Conservation (phyloP, 2,797 vertebrate genomes). For the Hemibagrus guttatus region DNA sequence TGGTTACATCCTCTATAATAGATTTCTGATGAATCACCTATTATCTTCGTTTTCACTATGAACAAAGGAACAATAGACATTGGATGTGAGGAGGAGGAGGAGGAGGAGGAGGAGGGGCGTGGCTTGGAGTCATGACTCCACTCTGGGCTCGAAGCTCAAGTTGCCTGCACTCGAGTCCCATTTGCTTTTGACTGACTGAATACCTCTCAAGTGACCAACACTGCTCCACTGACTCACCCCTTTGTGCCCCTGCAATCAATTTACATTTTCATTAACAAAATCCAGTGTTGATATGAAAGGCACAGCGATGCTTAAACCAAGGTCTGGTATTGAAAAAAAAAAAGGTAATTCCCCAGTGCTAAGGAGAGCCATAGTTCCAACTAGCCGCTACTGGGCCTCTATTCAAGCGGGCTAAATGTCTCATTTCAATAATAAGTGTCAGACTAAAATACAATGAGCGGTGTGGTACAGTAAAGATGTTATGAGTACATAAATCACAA, state of each 20-base stretch:
- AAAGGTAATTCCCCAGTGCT: slow-evolving; percentile 55
- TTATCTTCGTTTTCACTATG: slow-evolving; percentile 32
- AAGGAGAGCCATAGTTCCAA: slow-evolving; percentile 43
- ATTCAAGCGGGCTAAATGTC: slow-evolving; percentile 72
- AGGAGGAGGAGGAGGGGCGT: slow-evolving; percentile 23
- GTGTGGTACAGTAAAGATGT: slow-evolving; percentile 70
- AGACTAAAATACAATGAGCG: slow-evolving; percentile 78
- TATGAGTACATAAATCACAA: slow-evolving; percentile 82
- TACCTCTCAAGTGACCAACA: slow-evolving; percentile 46
- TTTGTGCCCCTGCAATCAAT: slow-evolving; percentile 54
- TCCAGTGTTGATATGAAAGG: slow-evolving; percentile 49
- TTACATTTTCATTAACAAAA: slow-evolving; percentile 64
- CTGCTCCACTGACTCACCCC: slow-evolving; percentile 38
- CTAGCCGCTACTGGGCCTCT: slow-evolving; percentile 47
- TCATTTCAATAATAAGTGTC: slow-evolving; percentile 83
- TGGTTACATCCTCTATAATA: slow-evolving; percentile 3
- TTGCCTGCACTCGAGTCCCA: slow-evolving; percentile 17
- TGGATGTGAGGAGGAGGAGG: slow-evolving; percentile 10
- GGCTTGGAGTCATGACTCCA: neutral
- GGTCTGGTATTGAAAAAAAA: slow-evolving; percentile 56
- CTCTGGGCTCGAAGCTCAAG: slow-evolving; percentile 11
- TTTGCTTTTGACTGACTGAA: slow-evolving; percentile 41
- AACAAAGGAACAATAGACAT: slow-evolving; percentile 28
- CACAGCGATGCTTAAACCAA: slow-evolving; percentile 47
- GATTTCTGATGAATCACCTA: slow-evolving; percentile 15